Evolutionary conservation across 2,113 vertebrate genomes (phyloP).

Genomic region (Camelus dromedarius): DNA sequence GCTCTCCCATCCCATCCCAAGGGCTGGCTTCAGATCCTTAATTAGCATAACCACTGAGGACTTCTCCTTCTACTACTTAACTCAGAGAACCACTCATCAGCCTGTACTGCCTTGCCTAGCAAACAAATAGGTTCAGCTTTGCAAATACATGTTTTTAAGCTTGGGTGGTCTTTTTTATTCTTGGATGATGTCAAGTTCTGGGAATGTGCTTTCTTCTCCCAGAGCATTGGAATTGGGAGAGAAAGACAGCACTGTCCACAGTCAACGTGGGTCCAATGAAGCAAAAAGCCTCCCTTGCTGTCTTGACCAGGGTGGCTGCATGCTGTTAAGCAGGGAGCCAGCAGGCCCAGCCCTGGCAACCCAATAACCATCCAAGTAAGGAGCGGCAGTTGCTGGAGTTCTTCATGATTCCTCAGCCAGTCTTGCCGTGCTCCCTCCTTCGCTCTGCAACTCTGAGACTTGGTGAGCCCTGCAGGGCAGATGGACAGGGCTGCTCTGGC

Average conservation of each 20-base stretch:
- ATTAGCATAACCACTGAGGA: neutral
- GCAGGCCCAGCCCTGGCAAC: neutral
- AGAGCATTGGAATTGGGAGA: neutral
- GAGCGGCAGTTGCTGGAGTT: neutral
- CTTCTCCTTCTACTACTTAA: neutral
- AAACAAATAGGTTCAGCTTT: neutral
- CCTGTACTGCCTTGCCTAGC: neutral
- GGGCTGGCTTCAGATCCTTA: conserved; percentile 13
- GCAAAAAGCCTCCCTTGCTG: conserved; percentile 1
- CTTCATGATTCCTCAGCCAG: neutral
- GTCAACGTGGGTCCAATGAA: neutral
- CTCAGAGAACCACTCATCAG: neutral
- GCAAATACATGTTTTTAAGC: neutral
- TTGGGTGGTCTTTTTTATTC: conserved; percentile 34
- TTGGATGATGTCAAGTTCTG: conserved; percentile 44
- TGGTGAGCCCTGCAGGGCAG: neutral
- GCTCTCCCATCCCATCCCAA: neutral
- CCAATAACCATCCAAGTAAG: conserved; percentile 54
- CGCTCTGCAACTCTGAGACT: neutral
- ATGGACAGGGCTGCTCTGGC: neutral
- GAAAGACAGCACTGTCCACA: neutral
- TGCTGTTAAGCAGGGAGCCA: conserved; percentile 6
- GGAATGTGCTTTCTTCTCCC: conserved; percentile 38
- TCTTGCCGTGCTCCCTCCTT: neutral
- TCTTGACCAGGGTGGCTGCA: neutral